phyloP scores from a whole-genome alignment of 2,797 vertebrate species.

The Clarias laeviceps region DNA sequence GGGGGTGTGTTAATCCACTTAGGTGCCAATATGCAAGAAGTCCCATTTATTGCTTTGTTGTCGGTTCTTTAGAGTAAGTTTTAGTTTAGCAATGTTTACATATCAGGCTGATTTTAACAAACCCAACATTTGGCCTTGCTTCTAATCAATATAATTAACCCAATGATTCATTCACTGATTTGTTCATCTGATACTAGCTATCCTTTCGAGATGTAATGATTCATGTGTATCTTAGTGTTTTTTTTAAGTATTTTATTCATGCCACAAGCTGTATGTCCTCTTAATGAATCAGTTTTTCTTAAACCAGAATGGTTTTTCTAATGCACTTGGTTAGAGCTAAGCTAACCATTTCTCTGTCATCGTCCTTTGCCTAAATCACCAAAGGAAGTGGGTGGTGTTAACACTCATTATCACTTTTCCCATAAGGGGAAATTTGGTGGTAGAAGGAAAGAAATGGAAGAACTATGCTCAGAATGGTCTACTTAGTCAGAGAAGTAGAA shows the following conservation, averaged over 20 bases:
- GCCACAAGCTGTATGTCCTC: constrained; percentile 3
- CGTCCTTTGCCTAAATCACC: constrained; percentile 14
- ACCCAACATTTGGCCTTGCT: constrained; percentile 36
- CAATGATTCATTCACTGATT: constrained; percentile 26
- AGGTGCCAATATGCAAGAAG: constrained; percentile 48
- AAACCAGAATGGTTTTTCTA: constrained; percentile 9
- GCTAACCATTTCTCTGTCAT: constrained; percentile 12
- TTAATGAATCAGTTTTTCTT: constrained; percentile 45
- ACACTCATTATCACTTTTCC: constrained; percentile 30
- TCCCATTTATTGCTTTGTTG: constrained; percentile 27
- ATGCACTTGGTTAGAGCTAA: constrained; percentile 22
- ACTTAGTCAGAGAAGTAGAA: constrained; percentile 30
- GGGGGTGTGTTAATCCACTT: constrained; percentile 47
- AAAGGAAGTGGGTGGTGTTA: constrained; percentile 20
- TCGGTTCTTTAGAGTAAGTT: constrained; percentile 40
- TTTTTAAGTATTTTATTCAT: constrained; percentile 9
- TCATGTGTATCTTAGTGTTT: constrained; percentile 33
- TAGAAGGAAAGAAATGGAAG: constrained; percentile 13
- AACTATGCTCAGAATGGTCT: constrained; percentile 16
- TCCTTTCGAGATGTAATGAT: constrained; percentile 32
- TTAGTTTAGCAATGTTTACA: constrained; percentile 3
- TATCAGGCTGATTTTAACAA: constrained; percentile 37
- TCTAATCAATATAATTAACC: constrained; percentile 35
- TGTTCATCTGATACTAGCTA: constrained; percentile 20
- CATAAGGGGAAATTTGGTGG: constrained; percentile 31